Evolutionary conservation across 1,140 invertebrate species (phyloP), one percentile per base, ranked within the genome.

Genomic region (Heliconius melpomene): DNA sequence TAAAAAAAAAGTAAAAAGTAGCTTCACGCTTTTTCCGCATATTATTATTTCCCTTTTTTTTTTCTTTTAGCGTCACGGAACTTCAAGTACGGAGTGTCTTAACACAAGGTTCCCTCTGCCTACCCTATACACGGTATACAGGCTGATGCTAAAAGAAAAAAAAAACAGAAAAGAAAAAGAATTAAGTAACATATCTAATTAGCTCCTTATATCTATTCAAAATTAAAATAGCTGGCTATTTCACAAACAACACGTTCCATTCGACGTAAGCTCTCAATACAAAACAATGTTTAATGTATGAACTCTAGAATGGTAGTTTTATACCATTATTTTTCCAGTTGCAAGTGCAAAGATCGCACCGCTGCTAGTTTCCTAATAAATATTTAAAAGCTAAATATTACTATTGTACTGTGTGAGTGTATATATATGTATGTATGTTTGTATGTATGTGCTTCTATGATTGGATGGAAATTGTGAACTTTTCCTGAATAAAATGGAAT

Each of bases 321-420:
- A 60, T 60, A 60, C 57, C 57, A 60, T 60, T 60, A 60, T 60
- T 60, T 60, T 60, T 11, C 57, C 9, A 60, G 57, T 60, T n/a
- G 57, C 57, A 60, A 60, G 57, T 60, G 23, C 57, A 60, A 60
- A 60, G 57, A 60, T 60, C 57, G 23, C 57, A 60, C 57, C 57
- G 23, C n/a, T 26, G 20, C n/a, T 23, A 23, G 8, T 26, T 23
- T 60, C 9, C 57, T 60, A 23, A 60, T 60, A 60, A 60, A 60
- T 60, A 60, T 60, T 60, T 60, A 60, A 60, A 60, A 23, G 57
- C 57, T 60, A 60, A 60, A 60, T 23, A 60, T 60, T 60, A 60
- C 57, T 60, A 13, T 23, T 60, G 23, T 60, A 60, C 23, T 46
- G 40, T 46, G 40, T 16, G 40, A 46, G 13, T 46, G 13, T 36